A percentile compares a stretch with the other conserved stretches of the same genome.
These are phyloP conservation scores for Drosophila incognita DNA, from an alignment of 2,888 invertebrate species.

Conservation along the genomic window DNA sequence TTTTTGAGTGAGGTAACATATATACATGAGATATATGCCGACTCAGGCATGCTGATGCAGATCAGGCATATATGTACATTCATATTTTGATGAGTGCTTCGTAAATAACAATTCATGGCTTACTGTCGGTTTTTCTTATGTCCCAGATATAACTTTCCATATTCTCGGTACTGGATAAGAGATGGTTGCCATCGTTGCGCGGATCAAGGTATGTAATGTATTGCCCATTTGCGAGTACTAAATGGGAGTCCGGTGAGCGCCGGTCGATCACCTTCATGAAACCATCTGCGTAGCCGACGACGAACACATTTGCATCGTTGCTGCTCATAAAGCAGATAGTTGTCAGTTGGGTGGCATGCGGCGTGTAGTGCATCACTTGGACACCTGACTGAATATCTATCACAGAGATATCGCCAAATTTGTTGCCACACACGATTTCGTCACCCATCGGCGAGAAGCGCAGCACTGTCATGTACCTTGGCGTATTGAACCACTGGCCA, in stretches of 20 bases:
- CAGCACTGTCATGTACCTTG: rapidly evolving
- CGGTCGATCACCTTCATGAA: neutral
- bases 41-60: neutral
- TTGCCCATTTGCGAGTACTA: rapidly evolving
- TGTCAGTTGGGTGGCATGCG: rapidly evolving
- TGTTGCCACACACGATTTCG: rapidly evolving
- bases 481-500: rapidly evolving
- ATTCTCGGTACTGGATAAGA: rapidly evolving
- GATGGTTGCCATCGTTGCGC: neutral
- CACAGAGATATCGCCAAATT: rapidly evolving
- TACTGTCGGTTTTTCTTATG: rapidly evolving
- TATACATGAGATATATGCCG: neutral
- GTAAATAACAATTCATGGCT: neutral
- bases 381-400: neutral
- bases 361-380: rapidly evolving
- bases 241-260: neutral
- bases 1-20: neutral
- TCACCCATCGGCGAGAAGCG: neutral
- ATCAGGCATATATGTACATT: neutral
- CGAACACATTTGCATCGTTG: neutral
- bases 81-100: neutral
- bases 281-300: neutral
- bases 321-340: rapidly evolving
- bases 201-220: neutral
- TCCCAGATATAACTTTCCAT: rapidly evolving